Evolutionary conservation across 1,140 invertebrate species (phyloP).

Genomic region (Drosophila pectinifera): DNA sequence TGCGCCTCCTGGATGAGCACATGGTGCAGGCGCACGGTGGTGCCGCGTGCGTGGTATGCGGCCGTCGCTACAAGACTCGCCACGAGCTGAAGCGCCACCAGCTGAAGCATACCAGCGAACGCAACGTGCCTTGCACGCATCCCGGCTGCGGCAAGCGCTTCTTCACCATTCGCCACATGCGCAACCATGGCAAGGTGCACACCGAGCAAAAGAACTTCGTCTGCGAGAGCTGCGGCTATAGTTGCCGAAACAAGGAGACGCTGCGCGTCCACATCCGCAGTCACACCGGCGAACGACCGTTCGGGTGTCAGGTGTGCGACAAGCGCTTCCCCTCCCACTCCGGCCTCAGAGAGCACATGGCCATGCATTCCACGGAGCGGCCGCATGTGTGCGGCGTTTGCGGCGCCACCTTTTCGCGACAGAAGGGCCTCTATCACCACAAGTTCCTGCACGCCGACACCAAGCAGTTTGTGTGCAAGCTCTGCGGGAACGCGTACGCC

Average conservation of each 20-base stretch:
- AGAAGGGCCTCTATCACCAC: constrained; percentile 88
- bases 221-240: constrained; percentile 78
- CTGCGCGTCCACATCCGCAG: constrained; percentile 93
- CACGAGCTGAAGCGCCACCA: constrained; percentile 71
- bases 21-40: constrained; percentile 59
- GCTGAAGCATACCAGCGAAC: constrained; percentile 64
- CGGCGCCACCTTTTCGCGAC: constrained; percentile 92
- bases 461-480: constrained; percentile 78
- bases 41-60: constrained; percentile 50
- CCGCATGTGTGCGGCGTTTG: constrained; percentile 91
- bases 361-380: constrained; percentile 91
- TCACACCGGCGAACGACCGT: constrained; percentile 93
- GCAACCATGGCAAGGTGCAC: constrained; percentile 74
- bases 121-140: constrained; percentile 66
- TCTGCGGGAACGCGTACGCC: constrained; percentile 79
- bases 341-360: constrained; percentile 86
- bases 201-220: constrained; percentile 78
- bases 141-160: constrained; percentile 72
- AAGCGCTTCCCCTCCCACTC: constrained; percentile 91
- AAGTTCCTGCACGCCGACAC: constrained; percentile 75
- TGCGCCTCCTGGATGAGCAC: constrained; percentile 66
- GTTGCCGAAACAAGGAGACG: constrained; percentile 91
- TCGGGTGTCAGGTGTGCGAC: constrained; percentile 90
- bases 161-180: constrained; percentile 66
- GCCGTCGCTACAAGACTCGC: constrained; percentile 66